phyloP scores from a whole-genome alignment of 2,888 invertebrate species.

The Boloria euphrosyne region DNA sequence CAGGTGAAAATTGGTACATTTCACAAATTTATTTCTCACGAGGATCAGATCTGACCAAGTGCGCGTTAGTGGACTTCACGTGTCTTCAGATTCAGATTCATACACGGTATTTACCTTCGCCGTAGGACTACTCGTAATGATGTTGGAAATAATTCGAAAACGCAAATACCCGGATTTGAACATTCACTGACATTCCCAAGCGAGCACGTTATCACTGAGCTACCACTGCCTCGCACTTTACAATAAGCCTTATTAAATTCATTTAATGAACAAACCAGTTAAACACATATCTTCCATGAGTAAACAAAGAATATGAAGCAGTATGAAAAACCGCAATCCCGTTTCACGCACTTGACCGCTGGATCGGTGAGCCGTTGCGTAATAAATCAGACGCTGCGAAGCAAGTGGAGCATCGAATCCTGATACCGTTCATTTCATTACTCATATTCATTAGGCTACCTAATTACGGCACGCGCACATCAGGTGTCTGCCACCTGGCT shows the following conservation, averaged over 20 bases:
- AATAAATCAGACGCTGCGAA: slow-evolving; percentile 34
- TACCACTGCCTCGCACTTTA: too few relatives aligned
- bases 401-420: slow-evolving; percentile 30
- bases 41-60: too few relatives aligned
- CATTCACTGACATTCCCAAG: too few relatives aligned
- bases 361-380: slow-evolving; percentile 36
- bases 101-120: too few relatives aligned
- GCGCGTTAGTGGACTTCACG: too few relatives aligned
- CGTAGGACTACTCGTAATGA: too few relatives aligned
- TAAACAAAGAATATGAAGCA: slow-evolving; percentile 11
- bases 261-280: background rate
- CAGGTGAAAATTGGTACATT: too few relatives aligned
- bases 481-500: slow-evolving; percentile 23
- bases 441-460: slow-evolving; percentile 24
- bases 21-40: too few relatives aligned
- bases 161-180: too few relatives aligned
- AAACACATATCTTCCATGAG: slow-evolving; percentile 1
- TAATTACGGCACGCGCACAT: slow-evolving; percentile 24
- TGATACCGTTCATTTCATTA: slow-evolving; percentile 35
- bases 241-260: background rate
- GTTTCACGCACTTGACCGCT: slow-evolving; percentile 35
- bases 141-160: too few relatives aligned
- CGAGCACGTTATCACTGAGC: too few relatives aligned
- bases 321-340: slow-evolving; percentile 23
- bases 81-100: too few relatives aligned